Percentiles rank a stretch among this genome's conserved stretches.
phyloP scores from a whole-genome alignment of 2,888 invertebrate genomes.

The Incurvaria masculella region DNA sequence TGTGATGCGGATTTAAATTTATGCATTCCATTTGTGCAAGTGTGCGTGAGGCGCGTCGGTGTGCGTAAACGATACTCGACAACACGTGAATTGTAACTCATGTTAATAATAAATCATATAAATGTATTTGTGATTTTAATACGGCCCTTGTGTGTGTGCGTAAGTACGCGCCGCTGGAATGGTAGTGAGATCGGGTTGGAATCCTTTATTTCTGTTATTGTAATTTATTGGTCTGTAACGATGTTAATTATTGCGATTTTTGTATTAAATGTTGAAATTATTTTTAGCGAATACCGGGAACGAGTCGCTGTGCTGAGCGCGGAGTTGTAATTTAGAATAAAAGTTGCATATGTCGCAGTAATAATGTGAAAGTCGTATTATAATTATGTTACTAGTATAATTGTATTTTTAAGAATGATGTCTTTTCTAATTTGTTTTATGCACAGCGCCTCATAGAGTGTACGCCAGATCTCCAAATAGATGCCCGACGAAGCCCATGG shows the following conservation, averaged over 20 bases:
- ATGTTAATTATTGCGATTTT: constrained; percentile 58
- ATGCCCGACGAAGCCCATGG: too few species aligned
- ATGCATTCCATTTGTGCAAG: background rate
- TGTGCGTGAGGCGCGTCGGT: background rate
- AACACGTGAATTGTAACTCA: constrained; percentile 42
- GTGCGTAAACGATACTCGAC: constrained; percentile 31
- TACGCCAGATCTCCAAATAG: too few species aligned
- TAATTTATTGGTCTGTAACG: constrained; percentile 57
- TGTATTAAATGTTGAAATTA: constrained; percentile 58
- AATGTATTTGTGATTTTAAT: constrained; percentile 48
- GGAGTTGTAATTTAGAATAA: too few species aligned
- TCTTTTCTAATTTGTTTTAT: too few species aligned
- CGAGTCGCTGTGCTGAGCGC: too few species aligned
- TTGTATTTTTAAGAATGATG: too few species aligned
- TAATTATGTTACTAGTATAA: too few species aligned
- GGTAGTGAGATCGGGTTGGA: constrained; percentile 37
- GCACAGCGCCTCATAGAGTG: too few species aligned
- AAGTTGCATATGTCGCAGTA: too few species aligned
- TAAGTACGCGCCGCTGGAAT: constrained; percentile 18
- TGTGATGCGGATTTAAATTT: background rate
- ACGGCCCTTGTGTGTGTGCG: constrained; percentile 15
- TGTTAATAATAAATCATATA: constrained; percentile 53
- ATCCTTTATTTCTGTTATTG: constrained; percentile 50
- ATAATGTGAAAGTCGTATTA: too few species aligned
- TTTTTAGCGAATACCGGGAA: constrained; percentile 30